phyloP scores from a whole-genome alignment of 1,140 invertebrate species.

The Dysdera silvatica region DNA sequence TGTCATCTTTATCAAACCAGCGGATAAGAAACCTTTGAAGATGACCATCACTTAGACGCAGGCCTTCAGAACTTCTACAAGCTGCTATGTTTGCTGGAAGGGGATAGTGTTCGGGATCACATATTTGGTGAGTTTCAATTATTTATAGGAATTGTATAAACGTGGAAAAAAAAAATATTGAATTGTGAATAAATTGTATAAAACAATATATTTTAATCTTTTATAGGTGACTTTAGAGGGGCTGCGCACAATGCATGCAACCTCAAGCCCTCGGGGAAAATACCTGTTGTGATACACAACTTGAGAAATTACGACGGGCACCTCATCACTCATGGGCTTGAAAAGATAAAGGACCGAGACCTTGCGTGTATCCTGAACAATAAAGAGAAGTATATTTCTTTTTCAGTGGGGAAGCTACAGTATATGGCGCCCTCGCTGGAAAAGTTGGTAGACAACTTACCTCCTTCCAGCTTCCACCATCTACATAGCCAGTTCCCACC shows the following conservation, averaged over 20 bases:
- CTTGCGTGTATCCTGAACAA: not conserved
- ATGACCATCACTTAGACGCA: not conserved
- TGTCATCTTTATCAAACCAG: not conserved
- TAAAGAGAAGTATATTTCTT: slow-evolving; percentile 7
- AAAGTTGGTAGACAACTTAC: not conserved
- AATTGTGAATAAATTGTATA: too few species aligned
- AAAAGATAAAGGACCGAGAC: not conserved
- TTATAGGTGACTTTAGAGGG: not conserved
- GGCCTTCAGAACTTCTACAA: not conserved
- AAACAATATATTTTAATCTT: too few species aligned
- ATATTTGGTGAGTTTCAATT: too few species aligned
- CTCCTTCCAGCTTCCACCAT: too few species aligned
- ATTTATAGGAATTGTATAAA: too few species aligned
- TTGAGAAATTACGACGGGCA: slow-evolving; percentile 6
- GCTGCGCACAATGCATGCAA: not conserved
- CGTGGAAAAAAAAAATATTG: too few species aligned
- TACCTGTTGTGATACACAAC: slow-evolving; percentile 2
- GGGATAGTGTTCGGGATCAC: not conserved
- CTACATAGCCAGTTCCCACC: too few species aligned
- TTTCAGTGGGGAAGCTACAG: not conserved
- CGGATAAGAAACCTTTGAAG: not conserved
- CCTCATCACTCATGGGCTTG: not conserved
- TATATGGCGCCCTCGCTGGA: not conserved
- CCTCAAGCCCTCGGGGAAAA: not conserved
- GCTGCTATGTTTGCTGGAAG: not conserved